These are phyloP conservation scores for Xiphorhynchus elegans DNA, from an alignment of 2,113 vertebrate genomes.

Conservation along the genomic window DNA sequence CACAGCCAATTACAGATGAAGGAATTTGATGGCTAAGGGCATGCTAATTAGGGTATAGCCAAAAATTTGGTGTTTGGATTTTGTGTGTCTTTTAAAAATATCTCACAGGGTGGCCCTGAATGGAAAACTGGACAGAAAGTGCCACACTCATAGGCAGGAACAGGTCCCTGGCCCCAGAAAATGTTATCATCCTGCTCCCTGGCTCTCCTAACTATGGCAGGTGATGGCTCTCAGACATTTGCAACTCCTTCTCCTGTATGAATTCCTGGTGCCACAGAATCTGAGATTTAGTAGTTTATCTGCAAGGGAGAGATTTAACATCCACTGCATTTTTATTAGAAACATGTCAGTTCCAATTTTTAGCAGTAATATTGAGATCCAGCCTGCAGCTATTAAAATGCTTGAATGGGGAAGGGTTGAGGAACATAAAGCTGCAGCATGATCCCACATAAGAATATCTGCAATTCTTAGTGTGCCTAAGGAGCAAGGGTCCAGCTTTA, in stretches of 20 bases:
- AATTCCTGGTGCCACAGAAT: neutral
- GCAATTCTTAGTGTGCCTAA: neutral
- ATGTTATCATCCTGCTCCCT: neutral
- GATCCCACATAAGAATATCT: neutral
- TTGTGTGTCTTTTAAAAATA: neutral
- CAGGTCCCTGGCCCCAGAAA: neutral
- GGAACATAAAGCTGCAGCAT: neutral
- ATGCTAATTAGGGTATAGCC: neutral
- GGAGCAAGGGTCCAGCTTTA: neutral
- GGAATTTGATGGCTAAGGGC: neutral
- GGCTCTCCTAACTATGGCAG: neutral
- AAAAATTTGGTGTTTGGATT: neutral
- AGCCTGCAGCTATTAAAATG: neutral
- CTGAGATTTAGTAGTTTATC: neutral
- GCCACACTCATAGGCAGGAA: accelerated
- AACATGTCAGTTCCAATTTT: neutral
- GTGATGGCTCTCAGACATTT: neutral
- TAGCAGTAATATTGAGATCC: neutral
- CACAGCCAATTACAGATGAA: neutral
- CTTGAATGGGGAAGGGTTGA: neutral
- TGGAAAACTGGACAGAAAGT: neutral
- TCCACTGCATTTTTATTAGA: neutral
- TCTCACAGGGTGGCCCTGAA: neutral
- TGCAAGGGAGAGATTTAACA: neutral
- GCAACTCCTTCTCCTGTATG: neutral